Evolutionary conservation across 2,888 invertebrate species (phyloP).

Genomic region (Lottia scabra): DNA sequence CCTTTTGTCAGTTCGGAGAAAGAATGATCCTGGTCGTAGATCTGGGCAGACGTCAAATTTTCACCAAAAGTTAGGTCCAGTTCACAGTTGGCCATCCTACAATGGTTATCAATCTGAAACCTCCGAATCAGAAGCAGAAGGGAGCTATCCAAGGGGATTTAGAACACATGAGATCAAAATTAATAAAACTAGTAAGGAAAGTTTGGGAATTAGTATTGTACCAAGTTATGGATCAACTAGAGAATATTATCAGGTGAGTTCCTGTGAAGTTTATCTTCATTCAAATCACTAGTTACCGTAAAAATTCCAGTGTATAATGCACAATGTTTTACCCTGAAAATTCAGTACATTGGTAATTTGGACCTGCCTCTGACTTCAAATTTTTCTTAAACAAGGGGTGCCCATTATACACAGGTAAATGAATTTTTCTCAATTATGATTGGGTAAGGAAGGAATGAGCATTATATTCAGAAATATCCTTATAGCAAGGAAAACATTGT

Average conservation of each 20-base stretch:
- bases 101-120: not conserved
- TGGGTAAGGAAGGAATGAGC: too few relatives aligned
- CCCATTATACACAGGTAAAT: too few relatives aligned
- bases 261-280: too few relatives aligned
- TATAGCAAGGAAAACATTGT: too few relatives aligned
- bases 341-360: too few relatives aligned
- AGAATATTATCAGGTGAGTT: slow-evolving; percentile 58
- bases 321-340: too few relatives aligned
- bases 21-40: not conserved
- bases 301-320: too few relatives aligned
- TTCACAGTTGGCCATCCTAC: not conserved
- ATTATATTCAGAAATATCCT: too few relatives aligned
- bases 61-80: not conserved
- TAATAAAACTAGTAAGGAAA: slow-evolving; percentile 47
- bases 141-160: slow-evolving; percentile 39
- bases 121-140: not conserved
- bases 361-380: too few relatives aligned
- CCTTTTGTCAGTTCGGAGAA: slow-evolving; percentile 45
- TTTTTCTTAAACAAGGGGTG: too few relatives aligned
- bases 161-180: slow-evolving; percentile 41
- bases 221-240: slow-evolving; percentile 57
- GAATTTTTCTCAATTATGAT: too few relatives aligned
- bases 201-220: slow-evolving; percentile 61
- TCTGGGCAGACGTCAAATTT: not conserved
- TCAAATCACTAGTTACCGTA: too few relatives aligned